Conservation (phyloP, 1,140 invertebrate species). For the Cylas formicarius region DNA sequence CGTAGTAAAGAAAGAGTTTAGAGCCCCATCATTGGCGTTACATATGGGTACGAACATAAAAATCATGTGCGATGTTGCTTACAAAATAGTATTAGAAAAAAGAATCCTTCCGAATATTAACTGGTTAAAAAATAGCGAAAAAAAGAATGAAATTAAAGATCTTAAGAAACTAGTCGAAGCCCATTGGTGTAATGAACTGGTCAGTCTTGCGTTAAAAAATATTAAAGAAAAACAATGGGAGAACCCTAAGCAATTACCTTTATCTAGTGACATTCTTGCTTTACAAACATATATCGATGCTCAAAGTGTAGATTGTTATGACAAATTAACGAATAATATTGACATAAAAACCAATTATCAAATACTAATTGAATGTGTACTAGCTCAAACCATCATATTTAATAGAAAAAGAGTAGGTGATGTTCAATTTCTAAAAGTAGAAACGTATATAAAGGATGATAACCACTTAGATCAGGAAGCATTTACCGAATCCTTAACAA, state of each 20-base stretch:
- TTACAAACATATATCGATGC: too few species aligned
- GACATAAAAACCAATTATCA: too few species aligned
- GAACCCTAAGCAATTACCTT: too few species aligned
- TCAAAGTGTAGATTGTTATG: too few species aligned
- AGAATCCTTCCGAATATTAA: constrained; percentile 12
- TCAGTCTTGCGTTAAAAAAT: constrained; percentile 22
- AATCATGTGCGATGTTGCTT: constrained; percentile 19
- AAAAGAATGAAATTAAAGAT: constrained; percentile 16
- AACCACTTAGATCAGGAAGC: too few species aligned
- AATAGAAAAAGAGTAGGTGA: constrained; percentile 21
- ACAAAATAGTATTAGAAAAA: constrained; percentile 20
- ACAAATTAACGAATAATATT: too few species aligned
- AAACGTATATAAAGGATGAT: too few species aligned
- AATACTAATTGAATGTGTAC: constrained; percentile 20
- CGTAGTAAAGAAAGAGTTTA: constrained; percentile 16
- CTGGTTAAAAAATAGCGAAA: constrained; percentile 9
- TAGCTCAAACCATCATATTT: constrained; percentile 12
- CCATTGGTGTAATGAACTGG: too few species aligned
- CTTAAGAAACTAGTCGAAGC: too few species aligned
- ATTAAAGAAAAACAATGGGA: too few species aligned
- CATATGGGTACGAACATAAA: constrained; percentile 24
- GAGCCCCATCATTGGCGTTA: constrained; percentile 22
- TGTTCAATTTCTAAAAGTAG: constrained; percentile 19
- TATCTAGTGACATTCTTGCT: too few species aligned
- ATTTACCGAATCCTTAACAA: constrained; percentile 10